Evolutionary conservation across 2,888 invertebrate species (phyloP), one percentile per base, ranked within the genome.

Genomic region (Hyles lineata): DNA sequence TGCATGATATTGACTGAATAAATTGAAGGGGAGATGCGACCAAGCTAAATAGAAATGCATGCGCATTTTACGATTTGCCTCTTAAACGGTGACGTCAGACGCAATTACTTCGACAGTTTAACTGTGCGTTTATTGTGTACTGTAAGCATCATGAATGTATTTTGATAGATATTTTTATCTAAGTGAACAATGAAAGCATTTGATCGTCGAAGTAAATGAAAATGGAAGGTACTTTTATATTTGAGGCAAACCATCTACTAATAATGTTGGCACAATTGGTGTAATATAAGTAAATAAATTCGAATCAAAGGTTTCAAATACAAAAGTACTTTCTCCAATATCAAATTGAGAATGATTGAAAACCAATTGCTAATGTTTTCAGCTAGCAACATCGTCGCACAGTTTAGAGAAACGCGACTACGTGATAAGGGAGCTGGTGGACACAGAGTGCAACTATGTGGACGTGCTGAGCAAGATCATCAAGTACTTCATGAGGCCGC

Each of bases 401-500:
- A 96, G 95, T 82, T 90, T 96, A 80, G 98, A 98, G 90, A 99
- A 99, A 90, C 95, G 99, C 75, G 99, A 99, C 90, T 98, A 98
- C 88, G 98, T 98, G 69, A 97, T 98, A 84, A 96, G 97, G 78
- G 99, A 99, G 90, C 95, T 99, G 73, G 96, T 99, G 59, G 99
- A 99, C 89, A 99, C 99, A 0, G 99, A 99, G 92, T 97, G 97
- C 84, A 99, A 99, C 91, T 99, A 99, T 89, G 97, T 99, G 70
- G 98, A 98, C 85, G 99, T 99, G 17, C 95, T 99, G 72, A 96
- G 96, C 85, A 98, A 98, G 92, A 95, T 98, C 70, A 96, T 97
- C 80, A 96, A 96, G 80, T 96, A 97, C 88, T 98, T 98, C 86
- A 96, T 98, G 92, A 95, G 96, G 82, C 98, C 98, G 3, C 93